Percentiles rank a stretch among this genome's conserved stretches.
Evolutionary conservation across 2,888 invertebrate genomes (phyloP).

Genomic region (Ligdia adustata): DNA sequence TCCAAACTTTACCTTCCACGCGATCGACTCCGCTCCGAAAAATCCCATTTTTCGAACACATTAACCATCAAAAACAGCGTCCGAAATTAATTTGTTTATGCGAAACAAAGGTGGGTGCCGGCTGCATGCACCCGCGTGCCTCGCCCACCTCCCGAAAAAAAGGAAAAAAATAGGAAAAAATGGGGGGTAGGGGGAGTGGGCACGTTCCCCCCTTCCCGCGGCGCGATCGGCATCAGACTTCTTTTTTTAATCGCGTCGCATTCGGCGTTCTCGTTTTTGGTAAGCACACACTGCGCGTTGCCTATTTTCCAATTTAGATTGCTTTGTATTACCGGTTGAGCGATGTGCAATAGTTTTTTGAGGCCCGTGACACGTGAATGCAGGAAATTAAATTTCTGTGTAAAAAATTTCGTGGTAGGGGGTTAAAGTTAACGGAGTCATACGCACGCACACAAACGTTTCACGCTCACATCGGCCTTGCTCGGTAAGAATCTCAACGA

Average conservation of each 20-base stretch:
- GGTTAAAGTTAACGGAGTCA: conserved; percentile 19
- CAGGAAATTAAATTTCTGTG: conserved; percentile 76
- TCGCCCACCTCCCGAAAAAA: conserved; percentile 81
- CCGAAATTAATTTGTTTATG: conserved; percentile 84
- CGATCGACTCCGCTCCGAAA: conserved; percentile 43
- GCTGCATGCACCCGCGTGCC: conserved; percentile 80
- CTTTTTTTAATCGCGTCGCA: conserved; percentile 84
- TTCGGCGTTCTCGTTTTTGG: conserved; percentile 81
- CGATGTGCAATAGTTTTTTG: conserved; percentile 83
- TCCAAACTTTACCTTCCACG: conserved; percentile 40
- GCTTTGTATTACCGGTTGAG: conserved; percentile 83
- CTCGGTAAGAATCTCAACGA: no score
- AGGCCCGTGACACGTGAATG: conserved; percentile 75
- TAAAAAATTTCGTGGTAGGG: conserved; percentile 45
- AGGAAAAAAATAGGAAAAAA: conserved; percentile 70
- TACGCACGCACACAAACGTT: not conserved
- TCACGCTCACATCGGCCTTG: not conserved
- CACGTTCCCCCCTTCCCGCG: conserved; percentile 64
- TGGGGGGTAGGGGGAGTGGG: conserved; percentile 51
- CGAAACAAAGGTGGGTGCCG: conserved; percentile 83
- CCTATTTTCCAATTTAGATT: conserved; percentile 85
- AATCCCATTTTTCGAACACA: conserved; percentile 72
- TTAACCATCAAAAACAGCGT: conserved; percentile 82
- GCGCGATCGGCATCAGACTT: conserved; percentile 83
- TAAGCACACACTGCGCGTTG: conserved; percentile 83